Percentiles rank a stretch among this genome's conserved stretches.
phyloP scores from a whole-genome alignment of 1,140 invertebrate species.

The Spodoptera frugiperda region DNA sequence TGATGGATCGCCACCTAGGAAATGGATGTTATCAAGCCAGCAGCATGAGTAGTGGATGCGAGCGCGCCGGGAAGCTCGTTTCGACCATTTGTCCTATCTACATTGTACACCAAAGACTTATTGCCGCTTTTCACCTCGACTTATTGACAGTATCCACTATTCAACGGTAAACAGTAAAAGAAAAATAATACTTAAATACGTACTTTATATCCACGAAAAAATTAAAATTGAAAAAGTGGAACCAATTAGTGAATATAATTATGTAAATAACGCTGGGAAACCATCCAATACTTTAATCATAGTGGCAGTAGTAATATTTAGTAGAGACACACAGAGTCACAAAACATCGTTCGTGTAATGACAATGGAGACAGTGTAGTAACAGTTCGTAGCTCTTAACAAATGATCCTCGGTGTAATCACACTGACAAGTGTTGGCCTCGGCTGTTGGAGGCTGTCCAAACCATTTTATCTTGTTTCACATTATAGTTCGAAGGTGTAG shows the following conservation, averaged over 20 bases:
- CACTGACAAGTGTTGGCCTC: slow-evolving; percentile 43
- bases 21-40: slow-evolving; percentile 57
- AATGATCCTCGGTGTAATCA: slow-evolving; percentile 39
- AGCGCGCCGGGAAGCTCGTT: slow-evolving; percentile 45
- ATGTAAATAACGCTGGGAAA: background rate
- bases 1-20: slow-evolving; percentile 66
- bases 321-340: slow-evolving; percentile 7
- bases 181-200: background rate
- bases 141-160: slow-evolving; percentile 36
- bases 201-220: background rate
- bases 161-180: slow-evolving; percentile 13
- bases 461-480: slow-evolving; percentile 26
- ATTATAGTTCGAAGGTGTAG: slow-evolving; percentile 19
- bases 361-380: slow-evolving; percentile 36
- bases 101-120: slow-evolving; percentile 42
- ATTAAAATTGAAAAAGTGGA: background rate
- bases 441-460: slow-evolving; percentile 38
- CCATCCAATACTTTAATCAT: background rate
- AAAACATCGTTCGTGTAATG: slow-evolving; percentile 15
- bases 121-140: slow-evolving; percentile 38
- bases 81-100: slow-evolving; percentile 48
- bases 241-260: background rate
- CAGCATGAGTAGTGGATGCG: slow-evolving; percentile 42
- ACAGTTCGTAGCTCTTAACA: slow-evolving; percentile 34
- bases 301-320: background rate